Percentiles rank a stretch among this genome's conserved stretches.
These are phyloP conservation scores for Hafferia zeledoni DNA, from an alignment of 2,797 vertebrate species.

Conservation along the genomic window DNA sequence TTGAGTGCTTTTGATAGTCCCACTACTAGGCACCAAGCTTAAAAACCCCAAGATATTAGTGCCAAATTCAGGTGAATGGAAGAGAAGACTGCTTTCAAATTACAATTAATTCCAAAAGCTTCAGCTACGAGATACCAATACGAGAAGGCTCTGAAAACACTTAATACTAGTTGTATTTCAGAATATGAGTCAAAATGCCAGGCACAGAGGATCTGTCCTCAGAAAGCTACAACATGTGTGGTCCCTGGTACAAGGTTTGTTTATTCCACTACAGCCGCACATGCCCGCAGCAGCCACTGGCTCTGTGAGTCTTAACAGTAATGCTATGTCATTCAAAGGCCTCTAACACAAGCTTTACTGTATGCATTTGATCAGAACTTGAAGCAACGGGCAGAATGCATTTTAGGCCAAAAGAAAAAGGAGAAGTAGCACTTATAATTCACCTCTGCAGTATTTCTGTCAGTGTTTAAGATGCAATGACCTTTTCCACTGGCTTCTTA, in stretches of 20 bases:
- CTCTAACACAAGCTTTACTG: background rate
- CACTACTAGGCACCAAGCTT: background rate
- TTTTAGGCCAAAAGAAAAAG: background rate
- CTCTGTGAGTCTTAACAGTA: background rate
- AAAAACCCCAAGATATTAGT: background rate
- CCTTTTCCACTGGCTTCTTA: background rate
- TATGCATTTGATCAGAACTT: background rate
- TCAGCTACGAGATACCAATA: background rate
- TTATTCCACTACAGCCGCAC: background rate
- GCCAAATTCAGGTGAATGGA: background rate
- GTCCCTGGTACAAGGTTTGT: background rate
- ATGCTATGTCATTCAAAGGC: background rate
- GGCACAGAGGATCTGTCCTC: background rate
- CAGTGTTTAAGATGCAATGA: background rate
- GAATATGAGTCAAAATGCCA: background rate
- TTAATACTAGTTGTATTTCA: background rate
- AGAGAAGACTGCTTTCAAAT: background rate
- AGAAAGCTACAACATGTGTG: accelerated
- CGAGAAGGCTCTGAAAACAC: background rate
- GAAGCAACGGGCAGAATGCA: background rate
- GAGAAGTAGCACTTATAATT: background rate
- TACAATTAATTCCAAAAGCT: background rate
- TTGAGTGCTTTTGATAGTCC: background rate
- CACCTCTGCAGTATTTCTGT: background rate
- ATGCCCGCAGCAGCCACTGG: accelerated